Evolutionary conservation across 2,888 invertebrate species (phyloP).

Genomic region (Lasiommata megera): DNA sequence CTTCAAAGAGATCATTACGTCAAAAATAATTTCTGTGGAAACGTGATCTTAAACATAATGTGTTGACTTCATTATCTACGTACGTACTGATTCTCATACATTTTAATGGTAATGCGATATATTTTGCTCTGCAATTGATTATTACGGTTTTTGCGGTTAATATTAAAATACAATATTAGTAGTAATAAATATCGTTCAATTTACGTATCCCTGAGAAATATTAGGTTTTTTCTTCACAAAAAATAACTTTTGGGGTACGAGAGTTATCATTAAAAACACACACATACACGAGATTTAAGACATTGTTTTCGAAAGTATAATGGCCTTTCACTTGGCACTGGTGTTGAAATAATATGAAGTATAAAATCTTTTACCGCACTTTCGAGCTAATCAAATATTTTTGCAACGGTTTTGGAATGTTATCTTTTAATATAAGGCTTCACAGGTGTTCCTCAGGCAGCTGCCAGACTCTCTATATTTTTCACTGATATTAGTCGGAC

Average conservation of each 20-base stretch:
- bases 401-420: constrained; percentile 55
- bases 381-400: constrained; percentile 64
- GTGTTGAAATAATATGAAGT: constrained; percentile 34
- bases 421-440: constrained; percentile 60
- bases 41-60: constrained; percentile 40
- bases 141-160: background rate
- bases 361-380: constrained; percentile 39
- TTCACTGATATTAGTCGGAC: background rate
- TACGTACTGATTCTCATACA: constrained; percentile 8
- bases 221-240: too few species aligned
- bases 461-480: background rate
- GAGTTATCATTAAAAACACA: too few species aligned
- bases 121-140: background rate
- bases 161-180: too few species aligned
- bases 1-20: constrained; percentile 65
- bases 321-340: background rate
- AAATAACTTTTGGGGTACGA: too few species aligned
- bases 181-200: too few species aligned
- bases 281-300: too few species aligned
- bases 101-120: constrained; percentile 17
- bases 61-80: constrained; percentile 34
- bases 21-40: constrained; percentile 51
- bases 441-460: background rate
- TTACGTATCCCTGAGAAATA: too few species aligned
- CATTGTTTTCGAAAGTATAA: background rate